Base-by-base conservation (phyloP, 2,113 vertebrate species). In the Neogobius melanostomus region DNA sequence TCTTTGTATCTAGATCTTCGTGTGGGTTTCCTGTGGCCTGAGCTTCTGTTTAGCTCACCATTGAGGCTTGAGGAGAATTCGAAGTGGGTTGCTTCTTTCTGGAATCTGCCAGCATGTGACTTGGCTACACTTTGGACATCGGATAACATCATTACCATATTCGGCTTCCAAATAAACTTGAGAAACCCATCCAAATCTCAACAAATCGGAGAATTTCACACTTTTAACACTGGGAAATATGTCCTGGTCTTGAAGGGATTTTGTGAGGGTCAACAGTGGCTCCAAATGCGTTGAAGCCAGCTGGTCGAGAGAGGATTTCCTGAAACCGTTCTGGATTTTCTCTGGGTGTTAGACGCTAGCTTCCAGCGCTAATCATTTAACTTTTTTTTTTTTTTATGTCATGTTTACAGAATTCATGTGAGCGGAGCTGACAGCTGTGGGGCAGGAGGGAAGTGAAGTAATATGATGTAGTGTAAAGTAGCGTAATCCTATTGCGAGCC, bases 1-100 rank as follows among this genome's bases (percentile, higher is more conserved):
- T 73, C 2, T 66, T 64, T 64, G 16, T 60, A 10, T 36, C 28
- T 64, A 14, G 12, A 60, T 83, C 14, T 85, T 61, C 82, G 69
- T 64, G 82, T 79, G 69, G 76, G 47, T 71, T 66, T 79, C 57
- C 66, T 80, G 75, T 88, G 71, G 75, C 68, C 60, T 46, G 66
- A 21, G 64, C 59, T 12, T 21, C 75, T 69, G 70, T 53, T 54
- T 54, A 77, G 74, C 71, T 90, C 82, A 84, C 76, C 79, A 45
- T 17, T 60, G 72, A 81, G 72, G 77, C 79, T 87, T 69, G 72
- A 68, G 3, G 72, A 64, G 85, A 89, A 90, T 91, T 81, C 42
- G 61, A 76, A 84, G 85, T 88, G 81, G 85, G 88, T 77, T 11
- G 85, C 68, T 50, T 42, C 61, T 79, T 82, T 47, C 61, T 46